A percentile compares a stretch with the other conserved stretches of the same genome.
These are phyloP conservation scores for Schizopygopsis pylzovi DNA, from an alignment of 2,797 vertebrate species.

Conservation along the genomic window DNA sequence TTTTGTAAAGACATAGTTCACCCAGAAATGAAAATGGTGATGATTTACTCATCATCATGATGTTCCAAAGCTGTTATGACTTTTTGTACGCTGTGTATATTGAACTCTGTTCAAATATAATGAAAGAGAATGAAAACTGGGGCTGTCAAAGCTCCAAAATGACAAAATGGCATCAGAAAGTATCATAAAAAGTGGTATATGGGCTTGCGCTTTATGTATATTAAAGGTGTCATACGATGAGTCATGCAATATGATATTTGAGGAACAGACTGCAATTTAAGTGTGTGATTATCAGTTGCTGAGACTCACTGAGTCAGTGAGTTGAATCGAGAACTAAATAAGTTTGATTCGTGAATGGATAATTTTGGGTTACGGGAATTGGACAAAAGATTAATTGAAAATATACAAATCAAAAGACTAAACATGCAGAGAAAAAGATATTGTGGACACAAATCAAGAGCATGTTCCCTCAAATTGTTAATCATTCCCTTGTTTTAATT, in stretches of 20 bases:
- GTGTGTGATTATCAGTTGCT: neutral
- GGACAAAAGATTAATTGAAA: too few species aligned
- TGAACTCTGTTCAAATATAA: neutral
- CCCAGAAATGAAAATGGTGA: neutral
- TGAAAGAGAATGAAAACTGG: neutral
- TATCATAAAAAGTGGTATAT: neutral
- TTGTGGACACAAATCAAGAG: neutral
- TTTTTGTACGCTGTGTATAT: neutral
- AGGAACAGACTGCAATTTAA: neutral
- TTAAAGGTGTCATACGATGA: neutral
- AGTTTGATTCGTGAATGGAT: too few species aligned
- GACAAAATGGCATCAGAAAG: neutral
- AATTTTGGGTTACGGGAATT: too few species aligned
- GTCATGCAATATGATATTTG: neutral
- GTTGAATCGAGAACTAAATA: too few species aligned
- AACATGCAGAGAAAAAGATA: too few species aligned
- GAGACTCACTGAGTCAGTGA: neutral
- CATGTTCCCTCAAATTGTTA: neutral
- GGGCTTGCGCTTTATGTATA: neutral
- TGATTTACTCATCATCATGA: neutral
- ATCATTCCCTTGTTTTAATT: neutral
- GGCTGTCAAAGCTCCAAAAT: neutral
- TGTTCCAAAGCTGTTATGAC: neutral
- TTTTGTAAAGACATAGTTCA: constrained; percentile 23
- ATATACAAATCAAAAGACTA: too few species aligned